Base-by-base conservation (phyloP, 2,113 vertebrate species). In the Aegotheles bennettii region DNA sequence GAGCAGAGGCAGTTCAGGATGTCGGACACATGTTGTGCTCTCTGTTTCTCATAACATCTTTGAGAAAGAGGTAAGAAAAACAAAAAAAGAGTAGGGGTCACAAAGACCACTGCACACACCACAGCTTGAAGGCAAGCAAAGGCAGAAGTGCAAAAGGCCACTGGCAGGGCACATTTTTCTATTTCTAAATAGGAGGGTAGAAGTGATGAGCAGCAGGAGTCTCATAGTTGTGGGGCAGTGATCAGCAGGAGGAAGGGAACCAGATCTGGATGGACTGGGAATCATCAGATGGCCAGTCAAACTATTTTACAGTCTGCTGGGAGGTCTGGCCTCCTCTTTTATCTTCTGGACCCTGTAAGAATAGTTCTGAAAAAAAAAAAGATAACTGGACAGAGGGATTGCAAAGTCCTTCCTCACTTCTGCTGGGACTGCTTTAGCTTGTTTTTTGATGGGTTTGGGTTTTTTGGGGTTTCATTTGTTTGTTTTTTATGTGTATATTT, bases 181-280 rank as follows among this genome's bases (percentile, higher is more conserved):
- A 0, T 83, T 94, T 93, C 60, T 85, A 90, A 95, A 87, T 80
- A 63, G 50, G 63, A 85, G 60, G 4, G 35, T 43, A 84, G 40
- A 87, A 73, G 42, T 57, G 71, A 93, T 54, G 50, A 93, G 75
- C 93, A 95, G 87, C 91, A 88, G 87, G 93, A 88, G 42, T 31
- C 59, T 91, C 95, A 95, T 50, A 83, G 36, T 57, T 89, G 59
- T 73, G 42, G 76, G 40, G 17, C 42, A 75, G 69, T 61, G 89
- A 91, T 71, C 91, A 93, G 89, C 87, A 93, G 89, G 81, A 93
- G 57, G 47, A 96, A 89, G n/a, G 78, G 87, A 93, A 85, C 45
- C 28, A 75, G 43, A 28, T 89, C 69, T 57, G 48, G 45, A 60
- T 53, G 47, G 28, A 87, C 91, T 85, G 63, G 26, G 45, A 93